Percentiles rank a stretch among this genome's conserved stretches.
phyloP scores from a whole-genome alignment of 2,888 invertebrate genomes.

The Cepaea hortensis region DNA sequence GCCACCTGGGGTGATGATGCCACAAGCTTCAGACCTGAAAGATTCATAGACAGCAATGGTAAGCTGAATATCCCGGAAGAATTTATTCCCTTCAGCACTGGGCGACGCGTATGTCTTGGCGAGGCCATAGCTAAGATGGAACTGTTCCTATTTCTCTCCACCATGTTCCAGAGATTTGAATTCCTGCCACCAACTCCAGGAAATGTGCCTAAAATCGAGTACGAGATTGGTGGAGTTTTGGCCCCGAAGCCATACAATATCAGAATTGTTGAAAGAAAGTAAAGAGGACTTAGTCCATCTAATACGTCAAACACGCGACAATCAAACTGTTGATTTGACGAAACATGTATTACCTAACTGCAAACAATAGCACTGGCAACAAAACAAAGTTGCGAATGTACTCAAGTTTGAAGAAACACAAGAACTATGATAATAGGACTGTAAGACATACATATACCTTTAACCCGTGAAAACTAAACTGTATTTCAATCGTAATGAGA shows the following conservation, averaged over 20 bases:
- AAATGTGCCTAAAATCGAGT: background rate
- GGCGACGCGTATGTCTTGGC: background rate
- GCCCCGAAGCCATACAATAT: background rate
- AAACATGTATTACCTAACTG: too few relatives aligned
- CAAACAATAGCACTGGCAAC: too few relatives aligned
- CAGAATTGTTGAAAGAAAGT: background rate
- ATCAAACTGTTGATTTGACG: too few relatives aligned
- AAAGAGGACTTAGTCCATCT: background rate
- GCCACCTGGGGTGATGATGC: background rate
- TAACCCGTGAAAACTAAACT: too few relatives aligned
- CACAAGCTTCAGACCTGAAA: background rate
- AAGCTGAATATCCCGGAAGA: background rate
- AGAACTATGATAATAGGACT: too few relatives aligned
- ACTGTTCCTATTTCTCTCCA: background rate
- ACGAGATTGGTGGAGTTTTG: background rate
- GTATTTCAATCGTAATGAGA: too few relatives aligned
- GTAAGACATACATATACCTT: too few relatives aligned
- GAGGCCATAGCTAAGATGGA: slow-evolving; percentile 7
- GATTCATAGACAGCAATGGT: background rate
- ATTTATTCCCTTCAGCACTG: background rate
- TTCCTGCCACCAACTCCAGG: background rate
- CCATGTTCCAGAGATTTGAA: background rate
- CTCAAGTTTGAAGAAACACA: too few relatives aligned
- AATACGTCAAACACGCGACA: too few relatives aligned
- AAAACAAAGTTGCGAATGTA: too few relatives aligned